Evolutionary conservation across 1,140 invertebrate genomes (phyloP).

Genomic region (Heliconius congener): DNA sequence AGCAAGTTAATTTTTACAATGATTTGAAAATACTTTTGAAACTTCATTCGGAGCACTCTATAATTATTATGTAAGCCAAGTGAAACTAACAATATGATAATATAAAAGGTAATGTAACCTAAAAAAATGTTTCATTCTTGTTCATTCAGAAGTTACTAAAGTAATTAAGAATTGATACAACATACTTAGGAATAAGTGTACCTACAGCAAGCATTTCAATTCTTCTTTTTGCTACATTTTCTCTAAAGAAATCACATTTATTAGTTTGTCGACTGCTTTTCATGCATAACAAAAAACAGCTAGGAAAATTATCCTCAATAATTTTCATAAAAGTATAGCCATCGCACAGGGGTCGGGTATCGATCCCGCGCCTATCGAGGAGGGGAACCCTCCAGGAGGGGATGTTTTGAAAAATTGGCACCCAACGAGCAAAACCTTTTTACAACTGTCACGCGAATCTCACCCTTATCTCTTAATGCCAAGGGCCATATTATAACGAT

Average conservation of each 20-base stretch:
- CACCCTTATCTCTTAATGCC: conserved; percentile 43
- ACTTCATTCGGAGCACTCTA: background rate
- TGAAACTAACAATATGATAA: too few species aligned
- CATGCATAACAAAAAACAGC: conserved; percentile 4
- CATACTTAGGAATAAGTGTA: background rate
- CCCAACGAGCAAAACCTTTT: conserved; percentile 61
- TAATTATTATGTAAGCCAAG: background rate
- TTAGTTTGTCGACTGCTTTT: background rate
- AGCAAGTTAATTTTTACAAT: background rate
- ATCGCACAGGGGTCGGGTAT: conserved; percentile 70
- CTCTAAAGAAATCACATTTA: conserved; percentile 1
- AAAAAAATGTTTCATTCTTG: too few species aligned
- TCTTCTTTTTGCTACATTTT: too few species aligned
- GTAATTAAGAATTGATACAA: background rate
- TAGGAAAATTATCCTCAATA: conserved; percentile 33
- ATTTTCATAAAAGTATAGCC: conserved; percentile 51
- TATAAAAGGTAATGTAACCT: too few species aligned
- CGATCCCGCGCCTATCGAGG: conserved; percentile 73
- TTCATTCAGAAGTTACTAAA: background rate
- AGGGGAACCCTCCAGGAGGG: conserved; percentile 66
- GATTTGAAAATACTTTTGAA: background rate
- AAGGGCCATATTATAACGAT: conserved; percentile 24
- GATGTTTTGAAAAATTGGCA: conserved; percentile 80
- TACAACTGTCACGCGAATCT: conserved; percentile 51
- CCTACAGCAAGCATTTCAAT: too few species aligned